Base-by-base conservation (phyloP, 2,888 invertebrate genomes). In the Cephalotes varians region DNA sequence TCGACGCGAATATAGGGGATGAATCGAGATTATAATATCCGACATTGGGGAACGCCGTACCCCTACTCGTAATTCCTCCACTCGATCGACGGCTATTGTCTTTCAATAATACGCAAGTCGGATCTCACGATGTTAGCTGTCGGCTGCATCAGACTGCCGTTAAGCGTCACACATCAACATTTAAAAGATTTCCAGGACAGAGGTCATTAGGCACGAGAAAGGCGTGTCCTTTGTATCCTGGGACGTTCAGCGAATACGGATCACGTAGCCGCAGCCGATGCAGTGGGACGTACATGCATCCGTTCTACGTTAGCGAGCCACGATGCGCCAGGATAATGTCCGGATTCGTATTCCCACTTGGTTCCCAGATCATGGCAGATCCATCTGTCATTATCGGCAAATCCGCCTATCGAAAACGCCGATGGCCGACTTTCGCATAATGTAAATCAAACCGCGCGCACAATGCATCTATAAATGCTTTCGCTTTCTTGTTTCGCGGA, bases 381-480 rank as follows among this genome's bases (percentile, higher is more conserved):
- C 88, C 25, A 87, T 84, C 82, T 82, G 89, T 91, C 91, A 92
- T 92, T 92, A 92, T 92, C 91, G 91, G 88, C 83, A 91, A 91
- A 92, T 92, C 92, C 92, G 90, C 88, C 91, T 90, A 92, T 92
- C 92, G 91, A 92, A 90, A 91, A 91, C 91, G 92, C 91, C n/a
- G 91, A 92, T 91, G 87, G 86, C 86, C 87, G 87, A 87, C 89
- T 89, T 90, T 91, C 83, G 86, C 86, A 88, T 69, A 86, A 82
- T 86, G 90, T 92, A 92, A 91, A 91, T 92, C 92, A 92, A 91
- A 89, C 87, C 85, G 84, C 49, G 65, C 34, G 82, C 58, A 12
- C 71, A 49, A 85, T 87, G 73, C 82, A 47, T 64, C 54, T 47
- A 54, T 37, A 54, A 62, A 60, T 64, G 86, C 73, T 84, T 87